Conservation (phyloP, 2,113 vertebrate species). For the Coryphaenoides rupestris region DNA sequence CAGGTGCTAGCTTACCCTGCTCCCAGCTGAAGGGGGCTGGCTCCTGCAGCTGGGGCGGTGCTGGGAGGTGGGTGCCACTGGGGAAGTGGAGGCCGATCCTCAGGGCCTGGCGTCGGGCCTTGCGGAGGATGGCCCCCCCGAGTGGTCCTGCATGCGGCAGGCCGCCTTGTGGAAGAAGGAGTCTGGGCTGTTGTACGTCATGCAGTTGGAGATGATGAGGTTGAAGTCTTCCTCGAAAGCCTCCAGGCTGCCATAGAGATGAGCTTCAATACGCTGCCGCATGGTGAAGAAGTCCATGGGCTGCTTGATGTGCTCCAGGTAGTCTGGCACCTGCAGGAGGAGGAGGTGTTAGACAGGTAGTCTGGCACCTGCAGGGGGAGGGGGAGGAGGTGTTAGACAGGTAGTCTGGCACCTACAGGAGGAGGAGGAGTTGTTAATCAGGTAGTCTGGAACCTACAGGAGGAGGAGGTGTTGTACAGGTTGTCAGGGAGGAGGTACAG, state of each 20-base stretch:
- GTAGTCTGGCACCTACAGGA: no score
- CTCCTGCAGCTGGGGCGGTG: conserved; percentile 79
- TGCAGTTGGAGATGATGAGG: conserved; percentile 92
- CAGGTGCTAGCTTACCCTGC: conserved; percentile 77
- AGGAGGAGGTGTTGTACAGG: no score
- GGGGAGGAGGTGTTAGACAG: no score
- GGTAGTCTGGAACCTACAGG: no score
- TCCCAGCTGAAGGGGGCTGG: conserved; percentile 87
- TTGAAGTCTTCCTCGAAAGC: conserved; percentile 94
- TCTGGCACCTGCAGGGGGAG: no score
- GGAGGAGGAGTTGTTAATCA: no score
- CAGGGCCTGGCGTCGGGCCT: conserved; percentile 83
- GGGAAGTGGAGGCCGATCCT: conserved; percentile 86
- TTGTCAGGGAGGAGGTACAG: no score
- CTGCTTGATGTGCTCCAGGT: conserved; percentile 89
- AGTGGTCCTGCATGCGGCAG: conserved; percentile 89
- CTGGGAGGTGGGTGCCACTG: conserved; percentile 84
- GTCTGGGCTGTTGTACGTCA: conserved; percentile 97
- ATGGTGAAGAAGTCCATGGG: conserved; percentile 98
- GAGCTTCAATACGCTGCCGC: conserved; percentile 84
- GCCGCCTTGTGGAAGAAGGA: conserved; percentile 92
- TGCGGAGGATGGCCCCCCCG: conserved; percentile 87
- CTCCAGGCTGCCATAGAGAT: conserved; percentile 82
- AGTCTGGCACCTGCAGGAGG: conserved; percentile 87
- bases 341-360: no score